Conservation (phyloP, 2,888 invertebrate genomes). For the Ferdinandea cuprea region DNA sequence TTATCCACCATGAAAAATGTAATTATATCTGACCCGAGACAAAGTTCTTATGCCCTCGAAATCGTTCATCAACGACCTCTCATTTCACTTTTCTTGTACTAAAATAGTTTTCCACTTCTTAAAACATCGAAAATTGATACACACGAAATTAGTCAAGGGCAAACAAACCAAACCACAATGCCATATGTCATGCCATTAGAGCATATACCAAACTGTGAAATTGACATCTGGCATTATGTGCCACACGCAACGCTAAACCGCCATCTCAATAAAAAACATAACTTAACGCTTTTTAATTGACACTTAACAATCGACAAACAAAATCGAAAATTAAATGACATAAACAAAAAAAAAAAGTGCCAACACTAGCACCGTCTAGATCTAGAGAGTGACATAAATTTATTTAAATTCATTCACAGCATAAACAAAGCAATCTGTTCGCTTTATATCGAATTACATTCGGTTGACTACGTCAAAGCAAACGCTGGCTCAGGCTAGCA, state of each 20-base stretch:
- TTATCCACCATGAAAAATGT: too few species aligned
- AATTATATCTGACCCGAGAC: too few species aligned
- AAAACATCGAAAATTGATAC: too few species aligned
- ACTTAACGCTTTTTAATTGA: not conserved
- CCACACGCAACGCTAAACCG: not conserved
- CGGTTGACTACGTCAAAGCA: constrained; percentile 29
- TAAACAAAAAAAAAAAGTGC: not conserved
- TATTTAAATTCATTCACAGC: constrained; percentile 37
- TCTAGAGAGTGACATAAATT: constrained; percentile 11
- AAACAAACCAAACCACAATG: too few species aligned
- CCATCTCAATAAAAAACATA: not conserved
- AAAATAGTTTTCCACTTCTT: too few species aligned
- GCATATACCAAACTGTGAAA: too few species aligned
- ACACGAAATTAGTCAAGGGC: too few species aligned
- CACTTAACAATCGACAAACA: constrained; percentile 24
- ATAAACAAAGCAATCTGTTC: constrained; percentile 24
- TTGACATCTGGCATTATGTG: too few species aligned
- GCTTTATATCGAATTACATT: constrained; percentile 32
- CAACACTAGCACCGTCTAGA: constrained; percentile 20
- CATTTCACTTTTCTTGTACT: too few species aligned
- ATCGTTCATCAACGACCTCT: too few species aligned
- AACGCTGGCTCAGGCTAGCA: not conserved
- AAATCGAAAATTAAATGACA: not conserved
- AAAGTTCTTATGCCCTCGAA: too few species aligned
- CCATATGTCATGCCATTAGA: too few species aligned